Conservation (phyloP, 2,797 vertebrate species). For the Sebastes ruberrimus region DNA sequence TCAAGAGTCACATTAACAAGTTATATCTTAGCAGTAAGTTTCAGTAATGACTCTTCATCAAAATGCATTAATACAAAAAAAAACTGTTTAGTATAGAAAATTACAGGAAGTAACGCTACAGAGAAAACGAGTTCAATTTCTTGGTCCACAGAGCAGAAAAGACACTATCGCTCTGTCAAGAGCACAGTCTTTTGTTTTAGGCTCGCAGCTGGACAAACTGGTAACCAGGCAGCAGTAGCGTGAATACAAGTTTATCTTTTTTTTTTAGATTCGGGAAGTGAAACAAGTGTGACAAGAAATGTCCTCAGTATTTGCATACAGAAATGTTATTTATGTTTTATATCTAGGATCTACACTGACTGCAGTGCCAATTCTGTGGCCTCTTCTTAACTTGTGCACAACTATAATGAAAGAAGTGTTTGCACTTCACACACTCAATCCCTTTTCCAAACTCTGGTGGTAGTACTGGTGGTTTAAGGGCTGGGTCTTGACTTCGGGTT, state of each 20-base stretch:
- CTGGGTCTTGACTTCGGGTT: too few relatives aligned
- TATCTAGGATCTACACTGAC: too few relatives aligned
- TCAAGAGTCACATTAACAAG: slow-evolving; percentile 78
- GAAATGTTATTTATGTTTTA: not conserved
- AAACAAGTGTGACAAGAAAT: slow-evolving; percentile 17
- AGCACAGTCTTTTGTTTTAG: slow-evolving; percentile 83
- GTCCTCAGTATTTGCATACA: slow-evolving; percentile 17
- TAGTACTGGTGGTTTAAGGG: too few relatives aligned
- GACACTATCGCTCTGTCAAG: slow-evolving; percentile 64
- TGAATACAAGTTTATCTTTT: slow-evolving; percentile 60
- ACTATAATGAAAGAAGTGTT: too few relatives aligned
- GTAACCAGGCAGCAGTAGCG: slow-evolving; percentile 70
- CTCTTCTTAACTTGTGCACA: too few relatives aligned
- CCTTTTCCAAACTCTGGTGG: too few relatives aligned
- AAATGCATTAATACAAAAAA: slow-evolving; percentile 81
- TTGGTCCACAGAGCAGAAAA: slow-evolving; percentile 38
- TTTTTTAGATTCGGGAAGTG: slow-evolving; percentile 24
- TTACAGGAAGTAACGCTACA: slow-evolving; percentile 60
- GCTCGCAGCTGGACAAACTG: slow-evolving; percentile 65
- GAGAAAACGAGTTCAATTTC: slow-evolving; percentile 53
- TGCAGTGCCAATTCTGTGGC: too few relatives aligned
- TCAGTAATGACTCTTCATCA: slow-evolving; percentile 80
- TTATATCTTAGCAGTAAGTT: slow-evolving; percentile 84
- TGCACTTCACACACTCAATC: too few relatives aligned
- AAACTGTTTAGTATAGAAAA: slow-evolving; percentile 61